Base-by-base conservation (phyloP, 37 sponge, comb jelly and placozoan species). In the Aphrocallistes beatrix region DNA sequence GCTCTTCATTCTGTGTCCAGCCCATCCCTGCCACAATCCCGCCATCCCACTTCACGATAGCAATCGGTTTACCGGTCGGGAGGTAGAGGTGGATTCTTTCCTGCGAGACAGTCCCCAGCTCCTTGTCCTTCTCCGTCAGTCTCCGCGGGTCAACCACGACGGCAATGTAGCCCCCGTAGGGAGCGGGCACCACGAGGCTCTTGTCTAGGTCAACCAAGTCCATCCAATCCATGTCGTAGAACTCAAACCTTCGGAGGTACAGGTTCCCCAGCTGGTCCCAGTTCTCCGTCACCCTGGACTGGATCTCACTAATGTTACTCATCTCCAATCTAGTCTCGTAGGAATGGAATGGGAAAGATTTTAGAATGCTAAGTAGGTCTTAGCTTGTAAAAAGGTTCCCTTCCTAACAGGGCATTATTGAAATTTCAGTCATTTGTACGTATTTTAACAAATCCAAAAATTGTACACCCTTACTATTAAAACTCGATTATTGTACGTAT, bases 191-290 rank as follows among this genome's bases (percentile, higher is more conserved):
- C 34, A 60, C 75, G 28, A 60, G 10, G 34, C 75, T 60, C 75
- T 60, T 60, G 75, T 60, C 75, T 30, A 60, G 10, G 75, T 60
- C 75, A 13, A 60, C 10, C 21, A 60, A 32, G 34, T 60, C 75
- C 75, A 60, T 60, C 75, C 75, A 60, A 3, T 21, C 75, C 75
- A 60, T 60, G 28, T 60, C 75, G 21, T 60, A 60, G 75, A 60
- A 60, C 10, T 60, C 75, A 60, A 60, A 60, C n/a, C n/a, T 60
- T 13, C 75, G 75, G 28, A 60, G 75, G n/a, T 60, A 60, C 8
- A 60, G 8, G 75, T 60, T 60, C 3, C 75, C 75, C 75, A 60
- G 75, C 75, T 60, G 75, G n/a, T 60, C 32, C 75, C 75, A 60
- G 75, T 60, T 60, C 75, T 60, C 75, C 6, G 75, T 60, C 21